A percentile compares a stretch with the other conserved stretches of the same genome.
Evolutionary conservation across 2,888 invertebrate species (phyloP).

Genomic region (Drosophila quinaria): DNA sequence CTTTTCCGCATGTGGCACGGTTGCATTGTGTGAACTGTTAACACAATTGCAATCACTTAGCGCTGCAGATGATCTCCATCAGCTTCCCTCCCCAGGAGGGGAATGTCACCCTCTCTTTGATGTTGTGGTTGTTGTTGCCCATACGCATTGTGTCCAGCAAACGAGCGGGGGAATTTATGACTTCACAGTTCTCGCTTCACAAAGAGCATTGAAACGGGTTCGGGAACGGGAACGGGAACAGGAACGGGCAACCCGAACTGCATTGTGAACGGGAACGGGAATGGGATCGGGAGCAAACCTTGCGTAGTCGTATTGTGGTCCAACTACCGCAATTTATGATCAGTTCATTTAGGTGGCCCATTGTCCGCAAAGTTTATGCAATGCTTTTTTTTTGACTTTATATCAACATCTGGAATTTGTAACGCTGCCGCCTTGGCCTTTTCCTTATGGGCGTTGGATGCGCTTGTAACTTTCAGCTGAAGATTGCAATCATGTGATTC

Average conservation of each 20-base stretch:
- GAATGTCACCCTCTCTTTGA: conserved; percentile 1
- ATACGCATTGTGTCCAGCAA: conserved; percentile 16
- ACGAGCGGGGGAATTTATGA: conserved; percentile 64
- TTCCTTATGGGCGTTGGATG: conserved; percentile 65
- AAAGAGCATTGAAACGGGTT: conserved; percentile 18
- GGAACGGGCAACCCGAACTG: conserved; percentile 24
- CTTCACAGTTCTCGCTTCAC: conserved; percentile 62
- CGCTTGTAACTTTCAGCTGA: conserved; percentile 21
- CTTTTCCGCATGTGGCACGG: neutral
- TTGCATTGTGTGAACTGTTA: conserved; percentile 15
- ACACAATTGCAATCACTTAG: conserved; percentile 18
- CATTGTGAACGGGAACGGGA: conserved; percentile 16
- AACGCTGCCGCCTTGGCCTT: conserved; percentile 49
- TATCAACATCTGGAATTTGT: conserved; percentile 69
- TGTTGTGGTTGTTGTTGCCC: neutral
- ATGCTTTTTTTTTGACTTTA: conserved; percentile 62
- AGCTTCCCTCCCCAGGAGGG: conserved; percentile 28
- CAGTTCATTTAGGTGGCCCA: conserved; percentile 76
- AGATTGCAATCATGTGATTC: conserved; percentile 35
- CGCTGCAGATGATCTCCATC: conserved; percentile 30
- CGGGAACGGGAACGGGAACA: conserved; percentile 6
- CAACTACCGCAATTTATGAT: conserved; percentile 77
- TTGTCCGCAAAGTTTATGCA: conserved; percentile 75
- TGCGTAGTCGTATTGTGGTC: conserved; percentile 50
- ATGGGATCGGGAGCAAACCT: conserved; percentile 31